phyloP scores from a whole-genome alignment of 2,888 invertebrate genomes.

The Drosophila hawaiiensis region DNA sequence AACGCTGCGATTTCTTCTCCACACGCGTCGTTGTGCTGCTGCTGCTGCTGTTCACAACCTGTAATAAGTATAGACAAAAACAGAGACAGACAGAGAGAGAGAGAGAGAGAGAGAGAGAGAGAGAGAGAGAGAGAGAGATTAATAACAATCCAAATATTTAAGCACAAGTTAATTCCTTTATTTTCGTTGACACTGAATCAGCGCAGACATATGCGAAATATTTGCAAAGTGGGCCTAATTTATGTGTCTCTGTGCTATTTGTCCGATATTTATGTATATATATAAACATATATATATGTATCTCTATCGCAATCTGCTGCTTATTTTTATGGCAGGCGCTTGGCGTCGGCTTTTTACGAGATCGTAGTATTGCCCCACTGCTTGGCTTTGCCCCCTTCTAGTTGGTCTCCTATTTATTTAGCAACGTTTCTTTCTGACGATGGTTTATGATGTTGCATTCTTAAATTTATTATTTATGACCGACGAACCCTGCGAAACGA shows the following conservation, averaged over 20 bases:
- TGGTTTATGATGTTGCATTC: constrained; percentile 32
- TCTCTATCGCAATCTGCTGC: constrained; percentile 52
- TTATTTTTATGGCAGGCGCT: constrained; percentile 64
- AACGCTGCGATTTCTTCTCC: constrained; percentile 84
- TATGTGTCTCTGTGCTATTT: constrained; percentile 15
- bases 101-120: constrained; percentile 14
- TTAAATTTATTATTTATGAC: constrained; percentile 10
- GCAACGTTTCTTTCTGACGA: constrained; percentile 30
- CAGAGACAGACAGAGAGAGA: neutral
- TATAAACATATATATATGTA: neutral
- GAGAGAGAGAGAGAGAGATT: constrained; percentile 1
- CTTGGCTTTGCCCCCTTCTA: constrained; percentile 30
- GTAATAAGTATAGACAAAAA: constrained; percentile 9
- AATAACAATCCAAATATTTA: constrained; percentile 13
- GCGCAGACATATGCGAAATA: constrained; percentile 33
- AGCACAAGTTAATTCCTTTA: neutral
- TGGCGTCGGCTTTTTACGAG: constrained; percentile 31
- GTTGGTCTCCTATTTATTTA: constrained; percentile 21
- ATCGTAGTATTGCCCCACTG: constrained; percentile 13
- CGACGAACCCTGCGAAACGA: neutral
- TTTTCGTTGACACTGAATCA: constrained; percentile 31
- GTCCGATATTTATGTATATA: constrained; percentile 1
- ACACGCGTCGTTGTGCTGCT: constrained; percentile 85
- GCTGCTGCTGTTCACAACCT: constrained; percentile 86
- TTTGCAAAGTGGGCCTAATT: constrained; percentile 30